phyloP scores from a whole-genome alignment of 2,797 vertebrate species.

The Macroramphosus scolopax region DNA sequence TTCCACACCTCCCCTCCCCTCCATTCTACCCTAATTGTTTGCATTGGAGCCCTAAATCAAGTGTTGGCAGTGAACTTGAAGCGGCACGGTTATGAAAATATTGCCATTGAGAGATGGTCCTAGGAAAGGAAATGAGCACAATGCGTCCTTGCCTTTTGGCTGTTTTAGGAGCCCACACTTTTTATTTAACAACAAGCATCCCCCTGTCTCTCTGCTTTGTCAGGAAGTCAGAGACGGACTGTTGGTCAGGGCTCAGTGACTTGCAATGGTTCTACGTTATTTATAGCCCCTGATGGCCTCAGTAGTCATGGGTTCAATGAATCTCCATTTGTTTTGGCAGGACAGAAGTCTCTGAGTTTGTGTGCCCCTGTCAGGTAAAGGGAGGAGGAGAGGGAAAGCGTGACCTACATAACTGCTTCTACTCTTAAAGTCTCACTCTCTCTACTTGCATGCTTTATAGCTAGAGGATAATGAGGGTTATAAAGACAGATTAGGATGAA shows the following conservation, averaged over 20 bases:
- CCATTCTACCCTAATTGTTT: slow-evolving; percentile 73
- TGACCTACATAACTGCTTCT: slow-evolving; percentile 19
- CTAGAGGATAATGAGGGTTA: slow-evolving; percentile 49
- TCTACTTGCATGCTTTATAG: slow-evolving; percentile 30
- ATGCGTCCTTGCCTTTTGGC: slow-evolving; percentile 57
- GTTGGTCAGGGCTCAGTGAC: slow-evolving; percentile 58
- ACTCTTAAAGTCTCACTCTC: not conserved
- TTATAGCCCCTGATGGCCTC: slow-evolving; percentile 63
- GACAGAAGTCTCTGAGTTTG: slow-evolving; percentile 38
- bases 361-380: slow-evolving; percentile 50
- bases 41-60: slow-evolving; percentile 79
- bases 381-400: slow-evolving; percentile 29
- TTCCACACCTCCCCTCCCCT: slow-evolving; percentile 58
- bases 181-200: slow-evolving; percentile 68
- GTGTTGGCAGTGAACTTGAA: slow-evolving; percentile 76
- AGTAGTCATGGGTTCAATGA: slow-evolving; percentile 66
- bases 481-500: slow-evolving; percentile 50
- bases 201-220: slow-evolving; percentile 54
- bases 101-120: slow-evolving; percentile 75
- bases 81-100: slow-evolving; percentile 82
- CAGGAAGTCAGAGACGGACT: slow-evolving; percentile 65
- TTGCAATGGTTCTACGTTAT: slow-evolving; percentile 63
- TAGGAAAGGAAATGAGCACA: slow-evolving; percentile 76
- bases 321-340: slow-evolving; percentile 75
- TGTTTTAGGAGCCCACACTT: slow-evolving; percentile 63